These are phyloP conservation scores for Antheraea mylitta DNA, from an alignment of 1,140 invertebrate genomes.

Conservation along the genomic window DNA sequence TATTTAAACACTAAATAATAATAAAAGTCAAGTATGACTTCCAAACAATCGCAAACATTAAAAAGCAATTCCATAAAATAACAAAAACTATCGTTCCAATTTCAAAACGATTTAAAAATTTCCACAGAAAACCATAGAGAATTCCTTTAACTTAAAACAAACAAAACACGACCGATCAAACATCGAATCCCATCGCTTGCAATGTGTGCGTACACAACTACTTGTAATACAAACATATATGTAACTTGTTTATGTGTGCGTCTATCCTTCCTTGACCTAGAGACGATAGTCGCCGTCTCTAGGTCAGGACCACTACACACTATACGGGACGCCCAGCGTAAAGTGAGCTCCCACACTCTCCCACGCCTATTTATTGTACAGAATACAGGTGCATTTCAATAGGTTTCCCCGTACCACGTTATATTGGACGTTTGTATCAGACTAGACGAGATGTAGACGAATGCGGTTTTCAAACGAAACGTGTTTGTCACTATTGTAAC, in stretches of 20 bases:
- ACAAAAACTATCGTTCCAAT: not conserved
- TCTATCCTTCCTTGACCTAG: conserved; percentile 76
- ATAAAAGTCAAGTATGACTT: not conserved
- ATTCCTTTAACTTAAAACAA: conserved; percentile 8
- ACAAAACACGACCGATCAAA: conserved; percentile 35
- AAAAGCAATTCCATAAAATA: not conserved
- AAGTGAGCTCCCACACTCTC: conserved; percentile 33
- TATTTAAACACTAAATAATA: too few relatives aligned
- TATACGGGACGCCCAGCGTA: conserved; percentile 48
- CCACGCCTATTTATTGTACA: conserved; percentile 15
- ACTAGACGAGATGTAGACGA: conserved; percentile 69
- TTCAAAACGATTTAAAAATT: not conserved
- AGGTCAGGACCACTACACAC: conserved; percentile 73
- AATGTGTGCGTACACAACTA: conserved; percentile 11
- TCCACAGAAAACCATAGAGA: conserved; percentile 1
- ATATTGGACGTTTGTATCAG: conserved; percentile 47
- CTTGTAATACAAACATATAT: not conserved
- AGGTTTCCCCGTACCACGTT: conserved; percentile 34
- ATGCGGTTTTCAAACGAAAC: conserved; percentile 25
- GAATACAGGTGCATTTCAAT: conserved; percentile 37
- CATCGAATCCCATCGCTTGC: conserved; percentile 25
- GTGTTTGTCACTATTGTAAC: conserved; percentile 8
- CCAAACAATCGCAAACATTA: not conserved
- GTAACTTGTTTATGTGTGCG: conserved; percentile 48
- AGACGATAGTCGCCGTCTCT: conserved; percentile 56